phyloP scores from a whole-genome alignment of 2,113 vertebrate genomes.

The Eptatretus burgeri region DNA sequence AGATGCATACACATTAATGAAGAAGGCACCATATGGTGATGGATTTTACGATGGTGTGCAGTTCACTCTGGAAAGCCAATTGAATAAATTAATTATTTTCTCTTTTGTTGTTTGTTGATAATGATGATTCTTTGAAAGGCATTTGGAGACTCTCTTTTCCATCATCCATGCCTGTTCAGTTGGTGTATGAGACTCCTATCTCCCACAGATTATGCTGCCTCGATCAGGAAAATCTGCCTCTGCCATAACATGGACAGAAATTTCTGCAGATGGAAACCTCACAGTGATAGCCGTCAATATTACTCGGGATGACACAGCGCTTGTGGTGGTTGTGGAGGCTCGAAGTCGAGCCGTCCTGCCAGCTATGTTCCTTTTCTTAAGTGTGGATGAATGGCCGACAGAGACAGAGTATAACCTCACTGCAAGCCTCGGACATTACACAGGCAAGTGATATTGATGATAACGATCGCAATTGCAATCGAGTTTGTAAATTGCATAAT shows the following conservation, averaged over 20 bases:
- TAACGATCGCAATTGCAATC: too few species aligned
- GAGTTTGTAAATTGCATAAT: too few species aligned
- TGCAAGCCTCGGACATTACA: too few species aligned
- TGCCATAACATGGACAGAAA: neutral
- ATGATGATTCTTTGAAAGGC: neutral
- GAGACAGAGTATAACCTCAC: neutral
- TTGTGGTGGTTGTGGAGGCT: slow-evolving; percentile 2
- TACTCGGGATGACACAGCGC: neutral
- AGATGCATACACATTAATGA: too few species aligned
- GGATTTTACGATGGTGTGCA: neutral
- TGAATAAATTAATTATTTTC: neutral
- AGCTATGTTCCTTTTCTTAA: neutral
- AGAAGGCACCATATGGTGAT: neutral
- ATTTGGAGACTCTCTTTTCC: neutral
- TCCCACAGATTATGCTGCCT: slow-evolving; percentile 1
- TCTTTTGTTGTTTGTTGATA: neutral
- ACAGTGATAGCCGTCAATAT: slow-evolving; percentile 4
- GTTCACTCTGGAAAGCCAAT: neutral
- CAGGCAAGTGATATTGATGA: too few species aligned
- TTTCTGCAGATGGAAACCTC: slow-evolving; percentile 2
- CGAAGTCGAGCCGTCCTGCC: neutral
- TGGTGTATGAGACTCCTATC: neutral
- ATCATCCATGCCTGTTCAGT: too few species aligned
- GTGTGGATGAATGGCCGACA: neutral
- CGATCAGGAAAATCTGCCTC: neutral